Conservation (phyloP, 2,113 vertebrate species). For the Mesoclemmys tuberculata region DNA sequence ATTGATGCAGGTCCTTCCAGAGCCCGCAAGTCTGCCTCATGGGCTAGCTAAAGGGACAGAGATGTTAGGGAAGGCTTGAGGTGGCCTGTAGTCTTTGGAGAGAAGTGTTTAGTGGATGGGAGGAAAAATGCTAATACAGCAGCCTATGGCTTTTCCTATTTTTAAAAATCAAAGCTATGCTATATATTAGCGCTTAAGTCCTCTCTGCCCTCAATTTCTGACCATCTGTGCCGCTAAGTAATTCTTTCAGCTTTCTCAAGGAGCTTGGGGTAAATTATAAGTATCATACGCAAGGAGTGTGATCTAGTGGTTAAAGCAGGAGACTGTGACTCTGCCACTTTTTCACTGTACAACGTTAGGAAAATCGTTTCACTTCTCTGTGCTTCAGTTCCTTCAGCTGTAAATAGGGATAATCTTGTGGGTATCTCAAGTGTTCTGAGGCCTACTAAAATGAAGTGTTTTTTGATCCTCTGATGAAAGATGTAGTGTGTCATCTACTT, state of each 20-base stretch:
- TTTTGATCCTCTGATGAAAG: background rate
- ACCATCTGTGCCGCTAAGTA: slow-evolving; percentile 37
- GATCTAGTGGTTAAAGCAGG: background rate
- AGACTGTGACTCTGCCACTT: background rate
- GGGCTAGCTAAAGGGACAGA: background rate
- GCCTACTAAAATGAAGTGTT: background rate
- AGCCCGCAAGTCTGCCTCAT: background rate
- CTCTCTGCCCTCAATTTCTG: slow-evolving; percentile 49
- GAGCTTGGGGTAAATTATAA: background rate
- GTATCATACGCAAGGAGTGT: background rate
- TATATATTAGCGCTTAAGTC: slow-evolving; percentile 43
- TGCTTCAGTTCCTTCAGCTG: background rate
- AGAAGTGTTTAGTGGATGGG: background rate
- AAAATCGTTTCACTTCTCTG: background rate
- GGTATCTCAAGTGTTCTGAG: background rate
- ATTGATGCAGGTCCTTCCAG: no score
- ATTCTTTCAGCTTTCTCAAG: no score
- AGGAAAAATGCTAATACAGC: background rate
- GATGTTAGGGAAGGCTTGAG: background rate
- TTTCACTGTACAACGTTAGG: background rate
- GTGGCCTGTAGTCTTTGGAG: background rate
- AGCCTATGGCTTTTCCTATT: background rate
- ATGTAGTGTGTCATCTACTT: background rate
- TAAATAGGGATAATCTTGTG: background rate
- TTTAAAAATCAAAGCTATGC: slow-evolving; percentile 8